Evolutionary conservation across 1,140 invertebrate species (phyloP), one percentile per base, ranked within the genome.

Genomic region (Apis cerana): DNA sequence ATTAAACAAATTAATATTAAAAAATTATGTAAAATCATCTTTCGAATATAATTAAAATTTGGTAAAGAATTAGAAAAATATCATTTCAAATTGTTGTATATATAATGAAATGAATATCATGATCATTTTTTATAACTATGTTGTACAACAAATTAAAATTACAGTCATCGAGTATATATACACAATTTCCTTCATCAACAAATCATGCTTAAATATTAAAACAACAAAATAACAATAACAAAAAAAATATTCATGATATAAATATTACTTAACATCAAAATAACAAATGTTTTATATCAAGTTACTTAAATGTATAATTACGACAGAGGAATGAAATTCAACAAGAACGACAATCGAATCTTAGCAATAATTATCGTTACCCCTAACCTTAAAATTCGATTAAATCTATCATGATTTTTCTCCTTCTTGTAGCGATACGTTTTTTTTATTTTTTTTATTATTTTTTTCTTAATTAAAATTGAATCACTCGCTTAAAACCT

Each of bases 401-500:
- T 72, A 80, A 80, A 8, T 17, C n/a, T 75, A 75, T 43, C 33
- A 43, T 43, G 33, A 43, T 43, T 43, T 43, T 43, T 5, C 3
- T 43, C 3, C 7, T 43, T 43, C 5, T 43, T 43, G 33, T 43
- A 43, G 33, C 17, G n/a, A 19, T 67, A 17, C 33, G 19, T 33
- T 10, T 19, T 64, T 19, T 27, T 27, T 62, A 54, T 67, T 69
- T 59, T 21, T 58, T 58, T 58, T n/a, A 5, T 64, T 80, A n/a
- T 80, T 80, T 8, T 48, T 27, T 27, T 62, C 19, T n/a, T 27
- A 61, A 13, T 56, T 64, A 43, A 68, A n/a, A 54, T 72, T 33
- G 17, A 78, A 33, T 71, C 67, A 67, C 67, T 79, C 56, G 17
- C 17, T 61, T 69, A 61, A 21, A 70, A 59, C 19, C 23, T 69